Evolutionary conservation across 2,797 vertebrate species (phyloP), one percentile per base, ranked within the genome.

Genomic region (Gephyroberyx darwinii): DNA sequence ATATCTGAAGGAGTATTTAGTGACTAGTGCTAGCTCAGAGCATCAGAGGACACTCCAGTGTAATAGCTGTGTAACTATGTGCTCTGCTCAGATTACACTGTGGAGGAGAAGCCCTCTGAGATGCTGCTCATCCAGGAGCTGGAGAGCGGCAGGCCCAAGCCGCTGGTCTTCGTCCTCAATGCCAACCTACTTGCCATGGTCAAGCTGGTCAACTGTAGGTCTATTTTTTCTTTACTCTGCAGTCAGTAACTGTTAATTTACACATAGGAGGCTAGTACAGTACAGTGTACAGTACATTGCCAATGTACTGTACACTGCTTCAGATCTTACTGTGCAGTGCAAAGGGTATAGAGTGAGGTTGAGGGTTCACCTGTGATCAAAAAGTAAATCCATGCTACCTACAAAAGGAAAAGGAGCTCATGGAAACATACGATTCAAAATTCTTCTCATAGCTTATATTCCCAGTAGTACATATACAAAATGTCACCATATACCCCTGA

Each of bases 141-240:
- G 90, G 98, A 99, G 81, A 96, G 96, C 52, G 95, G 96, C 74
- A 93, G 96, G 54, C 95, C 96, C 43, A 97, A 96, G 62, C 96
- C 98, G 35, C 93, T 99, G 84, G 97, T 99, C 50, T 99, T 99
- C 91, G 98, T 99, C 86, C 95, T 99, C 89, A 99, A 99, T 73
- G 98, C 98, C 82, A 99, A 99, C 92, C 94, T 99, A 77, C 94
- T 99, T 65, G 96, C 96, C 78, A 97, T 98, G 96, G 97, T 99
- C 91, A 99, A 98, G 93, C 94, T 99, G 83, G 97, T 99, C 84
- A 99, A 98, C 90, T 99, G 98, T 99, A 85, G 5, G 91, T 88
- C n/a, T 43, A 7, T 55, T 71, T 30, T 59, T 50, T 48, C 43
- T 65, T 10, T 5, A 8, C 33, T 17, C 1, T 63, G 39, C 47